These are phyloP conservation scores for Flexamia atlantica DNA, from an alignment of 2,888 invertebrate genomes.

Conservation along the genomic window DNA sequence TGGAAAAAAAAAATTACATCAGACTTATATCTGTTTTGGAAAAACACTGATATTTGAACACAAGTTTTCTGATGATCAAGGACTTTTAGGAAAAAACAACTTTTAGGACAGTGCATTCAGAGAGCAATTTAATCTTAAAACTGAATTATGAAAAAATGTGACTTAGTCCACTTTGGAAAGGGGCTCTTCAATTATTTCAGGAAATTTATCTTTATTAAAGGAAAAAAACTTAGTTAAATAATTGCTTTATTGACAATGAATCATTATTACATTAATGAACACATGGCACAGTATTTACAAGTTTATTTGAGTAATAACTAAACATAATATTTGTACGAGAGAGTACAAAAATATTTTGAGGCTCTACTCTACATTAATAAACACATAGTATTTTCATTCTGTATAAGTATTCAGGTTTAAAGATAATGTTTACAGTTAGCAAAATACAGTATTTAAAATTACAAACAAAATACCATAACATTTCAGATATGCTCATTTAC, in stretches of 20 bases:
- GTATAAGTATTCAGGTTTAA: background rate
- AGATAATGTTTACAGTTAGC: background rate
- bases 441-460: background rate
- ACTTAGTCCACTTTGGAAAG: too few species aligned
- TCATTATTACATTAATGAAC: slow-evolving; percentile 48
- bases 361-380: background rate
- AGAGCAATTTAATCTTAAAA: too few species aligned
- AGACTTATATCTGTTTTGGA: too few species aligned
- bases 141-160: too few species aligned
- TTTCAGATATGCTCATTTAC: background rate
- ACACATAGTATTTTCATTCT: background rate
- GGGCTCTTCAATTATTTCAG: too few species aligned
- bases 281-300: slow-evolving; percentile 53
- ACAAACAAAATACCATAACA: background rate
- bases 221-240: slow-evolving; percentile 31
- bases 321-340: slow-evolving; percentile 8
- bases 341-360: slow-evolving; percentile 18
- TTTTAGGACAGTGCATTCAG: too few species aligned
- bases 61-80: too few species aligned
- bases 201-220: too few species aligned
- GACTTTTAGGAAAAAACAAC: too few species aligned
- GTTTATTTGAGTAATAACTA: background rate
- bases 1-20: too few species aligned
- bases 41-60: too few species aligned
- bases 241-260: slow-evolving; percentile 37